These are phyloP conservation scores for Syrmaticus mikado DNA, from an alignment of 2,113 vertebrate genomes.

Conservation along the genomic window DNA sequence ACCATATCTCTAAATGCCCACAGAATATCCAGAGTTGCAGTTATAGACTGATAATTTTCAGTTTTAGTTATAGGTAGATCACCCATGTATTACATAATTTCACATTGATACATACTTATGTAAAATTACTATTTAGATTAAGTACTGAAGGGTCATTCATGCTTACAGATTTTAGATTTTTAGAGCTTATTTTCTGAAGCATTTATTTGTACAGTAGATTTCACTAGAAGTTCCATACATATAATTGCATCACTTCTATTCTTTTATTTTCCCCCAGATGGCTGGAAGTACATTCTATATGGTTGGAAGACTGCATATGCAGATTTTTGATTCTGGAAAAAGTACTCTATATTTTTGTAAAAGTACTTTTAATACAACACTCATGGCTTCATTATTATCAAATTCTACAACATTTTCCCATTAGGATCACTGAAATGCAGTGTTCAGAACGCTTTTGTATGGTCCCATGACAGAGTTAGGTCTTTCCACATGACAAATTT, in stretches of 20 bases:
- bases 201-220: not conserved
- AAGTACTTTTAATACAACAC: not conserved
- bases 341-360: not conserved
- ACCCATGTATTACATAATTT: not conserved
- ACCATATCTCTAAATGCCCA: not conserved
- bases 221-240: not conserved
- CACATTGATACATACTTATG: not conserved
- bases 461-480: not conserved
- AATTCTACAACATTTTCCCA: not conserved
- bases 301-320: not conserved
- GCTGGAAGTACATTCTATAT: not conserved
- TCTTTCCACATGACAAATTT: constrained; percentile 60
- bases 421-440: not conserved
- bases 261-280: not conserved
- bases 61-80: not conserved
- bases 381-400: not conserved
- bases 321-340: not conserved
- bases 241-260: not conserved
- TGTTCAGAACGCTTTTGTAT: not conserved
- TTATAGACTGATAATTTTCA: not conserved
- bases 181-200: not conserved
- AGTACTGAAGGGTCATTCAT: not conserved
- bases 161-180: not conserved
- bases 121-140: not conserved
- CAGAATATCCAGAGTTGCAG: not conserved